A percentile compares a stretch with the other conserved stretches of the same genome.
Evolutionary conservation across 2,113 vertebrate species (phyloP).

Genomic region (Pithys albifrons): DNA sequence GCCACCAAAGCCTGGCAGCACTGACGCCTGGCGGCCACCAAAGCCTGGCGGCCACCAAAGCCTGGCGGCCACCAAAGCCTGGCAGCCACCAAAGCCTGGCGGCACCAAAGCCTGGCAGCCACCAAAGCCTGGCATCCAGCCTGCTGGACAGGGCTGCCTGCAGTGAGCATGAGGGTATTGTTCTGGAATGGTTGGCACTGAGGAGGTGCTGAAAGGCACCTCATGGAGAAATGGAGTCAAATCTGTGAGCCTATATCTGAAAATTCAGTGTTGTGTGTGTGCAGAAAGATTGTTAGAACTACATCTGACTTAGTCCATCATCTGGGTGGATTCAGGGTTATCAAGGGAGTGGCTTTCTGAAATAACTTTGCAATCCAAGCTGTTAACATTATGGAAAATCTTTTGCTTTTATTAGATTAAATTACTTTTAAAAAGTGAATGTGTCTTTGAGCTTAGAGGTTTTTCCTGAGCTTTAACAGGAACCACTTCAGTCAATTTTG

Average conservation of each 20-base stretch:
- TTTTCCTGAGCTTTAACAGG: not conserved
- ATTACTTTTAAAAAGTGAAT: not conserved
- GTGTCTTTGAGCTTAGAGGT: not conserved
- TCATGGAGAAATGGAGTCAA: not conserved
- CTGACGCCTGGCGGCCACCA: too few relatives aligned
- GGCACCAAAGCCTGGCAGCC: too few relatives aligned
- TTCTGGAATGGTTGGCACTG: not conserved
- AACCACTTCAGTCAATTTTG: not conserved
- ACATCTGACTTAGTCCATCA: rapidly evolving
- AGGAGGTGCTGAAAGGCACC: not conserved
- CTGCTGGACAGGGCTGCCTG: not conserved
- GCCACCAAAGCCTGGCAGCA: too few relatives aligned
- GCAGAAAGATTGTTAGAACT: not conserved
- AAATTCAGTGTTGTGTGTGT: not conserved
- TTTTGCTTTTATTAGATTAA: not conserved
- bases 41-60: too few relatives aligned
- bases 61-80: too few relatives aligned
- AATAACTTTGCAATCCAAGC: not conserved
- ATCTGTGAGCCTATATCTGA: not conserved
- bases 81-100: too few relatives aligned
- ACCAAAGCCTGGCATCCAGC: not conserved
- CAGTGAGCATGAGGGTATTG: rapidly evolving
- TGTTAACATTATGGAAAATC: not conserved
- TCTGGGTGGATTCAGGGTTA: not conserved
- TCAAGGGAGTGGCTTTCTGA: not conserved